phyloP scores from a whole-genome alignment of 2,113 vertebrate species.

The Peromyscus californicus region DNA sequence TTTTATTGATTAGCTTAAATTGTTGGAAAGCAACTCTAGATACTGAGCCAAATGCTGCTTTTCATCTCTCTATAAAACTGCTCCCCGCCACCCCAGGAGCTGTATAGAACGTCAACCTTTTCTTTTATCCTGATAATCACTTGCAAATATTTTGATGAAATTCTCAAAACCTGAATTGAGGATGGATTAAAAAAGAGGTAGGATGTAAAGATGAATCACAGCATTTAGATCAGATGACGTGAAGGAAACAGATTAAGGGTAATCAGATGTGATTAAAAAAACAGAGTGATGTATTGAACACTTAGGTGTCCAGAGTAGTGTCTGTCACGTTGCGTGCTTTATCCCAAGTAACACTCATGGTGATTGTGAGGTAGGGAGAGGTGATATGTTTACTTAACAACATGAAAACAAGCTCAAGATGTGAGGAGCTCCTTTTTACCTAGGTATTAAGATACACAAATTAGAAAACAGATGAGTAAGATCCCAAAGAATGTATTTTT shows the following conservation, averaged over 20 bases:
- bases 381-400: neutral
- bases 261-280: conserved; percentile 17
- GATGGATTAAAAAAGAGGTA: conserved; percentile 15
- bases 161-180: conserved; percentile 2
- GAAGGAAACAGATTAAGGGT: neutral
- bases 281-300: neutral
- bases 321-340: neutral
- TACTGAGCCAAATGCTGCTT: conserved; percentile 43
- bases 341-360: neutral
- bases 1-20: conserved; percentile 68
- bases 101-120: conserved; percentile 6
- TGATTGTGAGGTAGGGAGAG: neutral
- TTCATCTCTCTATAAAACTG: conserved; percentile 61
- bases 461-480: neutral
- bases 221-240: neutral
- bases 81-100: neutral
- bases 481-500: conserved; percentile 49
- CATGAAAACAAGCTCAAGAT: neutral
- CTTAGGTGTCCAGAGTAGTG: neutral
- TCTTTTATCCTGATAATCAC: neutral
- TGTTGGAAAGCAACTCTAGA: conserved; percentile 59
- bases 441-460: neutral
- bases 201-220: neutral
- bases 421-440: neutral
- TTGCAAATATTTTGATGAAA: conserved; percentile 53